These are phyloP conservation scores for Budorcas taxicolor DNA, from an alignment of 2,113 vertebrate genomes.

Conservation along the genomic window DNA sequence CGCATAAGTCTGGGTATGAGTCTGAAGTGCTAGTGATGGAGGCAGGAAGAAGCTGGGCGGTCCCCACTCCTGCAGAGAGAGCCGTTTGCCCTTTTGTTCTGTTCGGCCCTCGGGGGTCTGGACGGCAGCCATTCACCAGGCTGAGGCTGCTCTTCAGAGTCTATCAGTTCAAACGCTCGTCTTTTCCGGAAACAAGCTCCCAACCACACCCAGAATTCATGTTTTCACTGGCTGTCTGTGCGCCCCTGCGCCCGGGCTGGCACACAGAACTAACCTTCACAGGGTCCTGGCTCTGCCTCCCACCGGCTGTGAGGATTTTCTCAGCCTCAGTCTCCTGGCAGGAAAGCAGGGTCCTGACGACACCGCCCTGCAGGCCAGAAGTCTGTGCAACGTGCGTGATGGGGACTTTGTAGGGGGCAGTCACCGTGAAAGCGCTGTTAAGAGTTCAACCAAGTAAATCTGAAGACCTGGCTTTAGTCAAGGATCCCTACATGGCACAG, in stretches of 20 bases:
- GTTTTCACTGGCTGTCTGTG: neutral
- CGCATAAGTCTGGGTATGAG: rapidly evolving
- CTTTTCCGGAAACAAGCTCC: neutral
- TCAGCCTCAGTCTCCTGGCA: neutral
- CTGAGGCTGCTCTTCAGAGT: neutral
- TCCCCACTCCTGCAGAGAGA: neutral
- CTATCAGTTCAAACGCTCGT: neutral
- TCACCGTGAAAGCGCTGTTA: neutral
- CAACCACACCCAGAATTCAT: neutral
- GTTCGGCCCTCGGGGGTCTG: neutral
- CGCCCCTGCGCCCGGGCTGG: neutral
- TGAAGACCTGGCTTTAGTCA: neutral
- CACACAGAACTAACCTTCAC: neutral
- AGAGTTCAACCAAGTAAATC: neutral
- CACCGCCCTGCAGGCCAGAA: neutral
- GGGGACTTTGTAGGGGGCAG: neutral
- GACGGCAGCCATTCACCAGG: rapidly evolving
- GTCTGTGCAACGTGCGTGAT: rapidly evolving
- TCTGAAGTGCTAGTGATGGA: rapidly evolving
- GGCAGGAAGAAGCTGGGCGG: rapidly evolving
- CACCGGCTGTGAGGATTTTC: neutral
- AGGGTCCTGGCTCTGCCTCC: neutral
- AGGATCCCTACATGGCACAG: neutral
- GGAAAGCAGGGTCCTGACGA: neutral
- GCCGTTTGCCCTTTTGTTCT: too few species aligned